Evolutionary conservation across 2,888 invertebrate species (phyloP), one percentile per base, ranked within the genome.

Genomic region (Ormia ochracea): DNA sequence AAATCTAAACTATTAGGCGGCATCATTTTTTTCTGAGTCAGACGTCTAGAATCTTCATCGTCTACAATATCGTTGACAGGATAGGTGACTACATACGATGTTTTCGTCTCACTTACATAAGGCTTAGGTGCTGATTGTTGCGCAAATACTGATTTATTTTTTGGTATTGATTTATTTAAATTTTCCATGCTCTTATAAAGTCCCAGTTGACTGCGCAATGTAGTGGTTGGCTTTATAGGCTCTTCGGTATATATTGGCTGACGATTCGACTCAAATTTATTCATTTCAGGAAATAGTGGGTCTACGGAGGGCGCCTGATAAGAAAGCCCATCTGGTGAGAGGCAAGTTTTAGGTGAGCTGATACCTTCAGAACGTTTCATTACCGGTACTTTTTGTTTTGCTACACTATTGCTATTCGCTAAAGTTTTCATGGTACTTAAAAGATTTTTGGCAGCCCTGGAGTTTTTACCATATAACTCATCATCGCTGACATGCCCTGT

Each of bases 401-500:
- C 82, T 12, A 48, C 43, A 5, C 61, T 68, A 43, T 86, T 83
- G 5, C 59, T 28, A 50, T 68, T 78, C 23, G 72, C 83, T 1
- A 78, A 63, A 50, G 63, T 81, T 38, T 81, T 80, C 84, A 94
- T 91, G 9, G 92, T 91, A 54, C 91, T 92, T 21, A 90, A 89
- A 26, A 92, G 84, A 81, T 87, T 91, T 48, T 91, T 90, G 9
- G 92, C 92, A 3, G 89, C 92, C 45, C 90, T 89, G 65, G 90
- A 91, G 83, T 91, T 91, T 21, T 88, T 86, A 7, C 88, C 90
- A 56, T 85, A 88, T 2, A 86, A 86, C 78, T 92, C 91, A 82
- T 91, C 91, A 82, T 89, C 88, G 41, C 89, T 87, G 19, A 87
- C 83, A 33, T 88, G 87, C 0, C 85, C 85, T 1, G 88, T 87